Evolutionary conservation across 2,888 invertebrate genomes (phyloP).

Genomic region (Ommatoiulus sabulosus): DNA sequence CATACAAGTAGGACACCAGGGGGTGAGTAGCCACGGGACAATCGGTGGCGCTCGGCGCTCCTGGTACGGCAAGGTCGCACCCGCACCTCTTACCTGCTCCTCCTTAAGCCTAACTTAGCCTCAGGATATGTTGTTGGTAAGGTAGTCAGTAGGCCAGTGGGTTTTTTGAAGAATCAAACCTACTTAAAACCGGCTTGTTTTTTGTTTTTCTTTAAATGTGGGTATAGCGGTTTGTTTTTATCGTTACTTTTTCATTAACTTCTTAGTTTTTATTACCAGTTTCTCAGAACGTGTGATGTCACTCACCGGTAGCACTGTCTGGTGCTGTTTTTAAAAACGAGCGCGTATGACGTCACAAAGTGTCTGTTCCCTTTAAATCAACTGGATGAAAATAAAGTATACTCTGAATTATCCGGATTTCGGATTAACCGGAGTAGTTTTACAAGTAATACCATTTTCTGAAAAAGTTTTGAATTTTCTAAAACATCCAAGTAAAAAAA

Average conservation of each 20-base stretch:
- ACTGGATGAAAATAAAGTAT: too few species aligned
- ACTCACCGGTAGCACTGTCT: background rate
- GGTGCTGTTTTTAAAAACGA: background rate
- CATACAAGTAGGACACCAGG: slow-evolving; percentile 3
- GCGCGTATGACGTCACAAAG: background rate
- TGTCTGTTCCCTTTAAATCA: background rate
- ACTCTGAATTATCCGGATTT: too few species aligned
- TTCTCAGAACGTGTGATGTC: background rate
- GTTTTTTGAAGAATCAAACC: background rate
- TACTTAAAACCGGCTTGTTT: background rate
- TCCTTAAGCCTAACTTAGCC: background rate
- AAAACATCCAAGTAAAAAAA: too few species aligned
- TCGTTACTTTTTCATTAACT: background rate
- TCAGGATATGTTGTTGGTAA: background rate
- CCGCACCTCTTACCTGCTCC: background rate
- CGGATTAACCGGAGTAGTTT: too few species aligned
- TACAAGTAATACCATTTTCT: too few species aligned
- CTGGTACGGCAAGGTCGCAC: slow-evolving; percentile 15
- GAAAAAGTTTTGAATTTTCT: too few species aligned
- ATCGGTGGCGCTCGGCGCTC: background rate
- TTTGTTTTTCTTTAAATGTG: background rate
- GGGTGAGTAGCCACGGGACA: background rate
- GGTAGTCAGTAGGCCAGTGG: slow-evolving; percentile 19
- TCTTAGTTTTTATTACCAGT: background rate
- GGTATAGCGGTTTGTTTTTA: background rate